Percentiles rank a stretch among this genome's conserved stretches.
Conservation (phyloP, 53 echinoderm and acorn worm species). For the Echinarachnius parma region DNA sequence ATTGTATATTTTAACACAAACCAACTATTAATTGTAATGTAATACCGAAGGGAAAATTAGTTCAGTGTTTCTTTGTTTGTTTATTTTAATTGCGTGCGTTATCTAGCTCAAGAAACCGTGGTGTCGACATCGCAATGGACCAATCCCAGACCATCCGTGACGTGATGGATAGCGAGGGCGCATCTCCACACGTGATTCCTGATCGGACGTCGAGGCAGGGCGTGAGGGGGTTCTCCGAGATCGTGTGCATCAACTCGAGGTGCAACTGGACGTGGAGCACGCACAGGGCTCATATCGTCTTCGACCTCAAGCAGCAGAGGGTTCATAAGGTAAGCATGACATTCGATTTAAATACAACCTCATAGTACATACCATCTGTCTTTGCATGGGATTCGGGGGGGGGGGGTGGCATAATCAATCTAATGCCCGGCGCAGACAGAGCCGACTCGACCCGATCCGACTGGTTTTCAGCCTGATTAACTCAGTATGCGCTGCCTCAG, state of each 20-base stretch:
- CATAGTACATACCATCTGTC: not conserved
- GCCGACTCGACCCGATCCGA: too few relatives aligned
- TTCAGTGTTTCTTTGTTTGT: too few relatives aligned
- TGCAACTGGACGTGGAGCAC: conserved; percentile 14
- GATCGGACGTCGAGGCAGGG: conserved; percentile 21
- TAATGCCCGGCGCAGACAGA: too few relatives aligned
- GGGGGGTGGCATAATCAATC: too few relatives aligned
- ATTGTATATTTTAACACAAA: too few relatives aligned
- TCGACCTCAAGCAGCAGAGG: conserved; percentile 17
- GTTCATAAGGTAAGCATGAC: not conserved
- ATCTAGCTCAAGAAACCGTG: too few relatives aligned
- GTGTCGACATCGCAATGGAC: too few relatives aligned
- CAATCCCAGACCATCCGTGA: conserved; percentile 10
- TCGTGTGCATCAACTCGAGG: not conserved
- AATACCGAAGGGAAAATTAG: too few relatives aligned
- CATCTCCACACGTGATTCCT: not conserved
- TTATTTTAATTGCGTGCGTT: too few relatives aligned
- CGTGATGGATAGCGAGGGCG: conserved; percentile 27
- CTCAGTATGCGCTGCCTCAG: too few relatives aligned
- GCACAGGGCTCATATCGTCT: conserved; percentile 27
- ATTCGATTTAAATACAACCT: not conserved
- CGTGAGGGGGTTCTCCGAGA: not conserved
- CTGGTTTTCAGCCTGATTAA: too few relatives aligned
- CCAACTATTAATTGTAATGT: too few relatives aligned
- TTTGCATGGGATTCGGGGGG: not conserved